These are phyloP conservation scores for Gila robusta DNA, from an alignment of 2,797 vertebrate species.

Conservation along the genomic window DNA sequence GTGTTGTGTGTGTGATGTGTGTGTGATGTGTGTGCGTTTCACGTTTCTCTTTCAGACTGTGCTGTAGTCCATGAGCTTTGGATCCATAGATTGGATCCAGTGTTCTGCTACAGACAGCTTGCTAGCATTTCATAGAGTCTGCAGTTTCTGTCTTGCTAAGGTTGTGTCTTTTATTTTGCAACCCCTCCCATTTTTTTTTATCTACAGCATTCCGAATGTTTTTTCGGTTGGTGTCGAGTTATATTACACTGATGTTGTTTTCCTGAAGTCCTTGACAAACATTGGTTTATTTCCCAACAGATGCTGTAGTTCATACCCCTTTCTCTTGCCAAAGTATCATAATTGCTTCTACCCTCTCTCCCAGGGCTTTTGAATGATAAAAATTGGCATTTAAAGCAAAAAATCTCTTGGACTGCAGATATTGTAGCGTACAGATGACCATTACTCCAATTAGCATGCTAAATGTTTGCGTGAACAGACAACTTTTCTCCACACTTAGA, in stretches of 20 bases:
- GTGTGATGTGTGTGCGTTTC: not conserved
- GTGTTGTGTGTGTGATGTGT: not conserved
- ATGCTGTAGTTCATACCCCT: conserved; percentile 3
- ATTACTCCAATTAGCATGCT: conserved; percentile 31
- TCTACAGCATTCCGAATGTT: not conserved
- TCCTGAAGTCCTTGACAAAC: conserved; percentile 36
- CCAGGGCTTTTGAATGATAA: not conserved
- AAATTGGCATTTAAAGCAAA: not conserved
- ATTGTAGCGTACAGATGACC: conserved; percentile 25
- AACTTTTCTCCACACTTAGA: conserved; percentile 15
- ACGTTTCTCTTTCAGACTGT: conserved; percentile 65
- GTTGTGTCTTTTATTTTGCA: conserved; percentile 41
- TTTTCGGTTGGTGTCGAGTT: not conserved
- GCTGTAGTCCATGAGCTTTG: conserved; percentile 68
- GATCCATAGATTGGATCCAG: conserved; percentile 59
- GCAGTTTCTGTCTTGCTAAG: conserved; percentile 53
- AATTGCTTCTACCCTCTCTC: not conserved
- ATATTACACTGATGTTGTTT: conserved; percentile 29
- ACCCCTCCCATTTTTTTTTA: not conserved
- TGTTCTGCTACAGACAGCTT: conserved; percentile 61
- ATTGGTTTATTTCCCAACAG: conserved; percentile 39
- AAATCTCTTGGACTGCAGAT: not conserved
- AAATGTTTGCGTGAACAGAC: conserved; percentile 1
- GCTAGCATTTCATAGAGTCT: conserved; percentile 71
- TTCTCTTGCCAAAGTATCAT: not conserved